Evolutionary conservation across 2,113 vertebrate species (phyloP), one percentile per base, ranked within the genome.

Genomic region (Heliornis fulica): DNA sequence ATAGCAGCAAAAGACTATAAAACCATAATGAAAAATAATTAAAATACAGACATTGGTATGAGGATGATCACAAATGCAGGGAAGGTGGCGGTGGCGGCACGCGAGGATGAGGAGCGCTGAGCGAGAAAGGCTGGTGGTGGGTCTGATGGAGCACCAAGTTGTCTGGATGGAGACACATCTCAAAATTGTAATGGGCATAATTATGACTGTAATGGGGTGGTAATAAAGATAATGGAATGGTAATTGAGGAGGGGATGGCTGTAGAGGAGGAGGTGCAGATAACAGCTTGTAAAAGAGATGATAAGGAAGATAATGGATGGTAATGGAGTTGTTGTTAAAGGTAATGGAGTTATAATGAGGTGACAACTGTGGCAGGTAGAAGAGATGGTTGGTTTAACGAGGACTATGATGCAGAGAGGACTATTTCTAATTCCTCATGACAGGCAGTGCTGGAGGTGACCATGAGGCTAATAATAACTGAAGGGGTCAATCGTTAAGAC

Each of bases 311-410:
- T 97, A 97, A 98, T 96, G 97, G 97, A 54, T 93, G 69, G 96
- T 97, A 97, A 98, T 92, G 85, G 97, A 31, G 90, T 95, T 95
- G 93, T 91, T 94, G 95, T 91, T 97, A 93, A 94, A 97, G 83
- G 94, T 97, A 98, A 98, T 98, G 97, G 97, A 94, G 93, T 97
- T 98, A 95, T 97, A 98, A 98, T 97, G 96, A 98, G 96, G 92
- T 72, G 74, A 90, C 6, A 77, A 78, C 85, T 93, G 64, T 12
- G 3, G 93, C 89, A 89, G 84, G 95, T 87, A 94, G 87, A 87
- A 91, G 82, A 40, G 74, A 89, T 93, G 94, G 90, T 96, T 82
- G 60, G 90, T 93, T 83, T 97, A 96, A 97, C 5, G 45, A 89
- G 83, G 87, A 56, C 91, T 32, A 1, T 15, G 87, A 83, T 65